These are phyloP conservation scores for Spilogale gracilis DNA, from an alignment of 2,113 vertebrate species.

Conservation along the genomic window DNA sequence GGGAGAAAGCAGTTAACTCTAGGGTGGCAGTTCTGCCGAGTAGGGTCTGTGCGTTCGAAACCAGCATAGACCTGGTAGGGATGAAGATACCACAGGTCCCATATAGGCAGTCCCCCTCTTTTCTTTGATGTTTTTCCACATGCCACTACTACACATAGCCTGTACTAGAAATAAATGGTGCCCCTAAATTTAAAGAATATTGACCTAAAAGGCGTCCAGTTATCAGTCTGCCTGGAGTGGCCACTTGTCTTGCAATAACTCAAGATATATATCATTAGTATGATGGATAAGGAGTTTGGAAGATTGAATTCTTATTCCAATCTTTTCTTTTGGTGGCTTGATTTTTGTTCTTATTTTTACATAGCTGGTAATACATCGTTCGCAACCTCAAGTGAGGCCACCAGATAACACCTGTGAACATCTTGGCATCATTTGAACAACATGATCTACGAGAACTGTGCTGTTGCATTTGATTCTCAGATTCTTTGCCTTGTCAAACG, in stretches of 20 bases:
- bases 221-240: neutral
- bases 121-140: neutral
- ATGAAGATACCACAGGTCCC: neutral
- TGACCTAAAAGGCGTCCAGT: neutral
- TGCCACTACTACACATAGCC: neutral
- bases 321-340: neutral
- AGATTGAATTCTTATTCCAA: neutral
- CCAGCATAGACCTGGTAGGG: neutral
- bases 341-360: neutral
- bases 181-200: neutral
- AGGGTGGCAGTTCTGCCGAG: neutral
- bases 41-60: neutral
- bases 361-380: neutral
- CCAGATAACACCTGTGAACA: neutral
- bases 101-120: rapidly evolving
- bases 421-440: neutral
- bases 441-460: neutral
- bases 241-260: neutral
- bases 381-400: neutral
- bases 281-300: neutral
- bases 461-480: neutral
- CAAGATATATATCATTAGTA: neutral
- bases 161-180: neutral
- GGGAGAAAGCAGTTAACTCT: neutral
- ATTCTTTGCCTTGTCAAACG: neutral